Conservation (phyloP, 2,113 vertebrate genomes). For the Nestor notabilis region DNA sequence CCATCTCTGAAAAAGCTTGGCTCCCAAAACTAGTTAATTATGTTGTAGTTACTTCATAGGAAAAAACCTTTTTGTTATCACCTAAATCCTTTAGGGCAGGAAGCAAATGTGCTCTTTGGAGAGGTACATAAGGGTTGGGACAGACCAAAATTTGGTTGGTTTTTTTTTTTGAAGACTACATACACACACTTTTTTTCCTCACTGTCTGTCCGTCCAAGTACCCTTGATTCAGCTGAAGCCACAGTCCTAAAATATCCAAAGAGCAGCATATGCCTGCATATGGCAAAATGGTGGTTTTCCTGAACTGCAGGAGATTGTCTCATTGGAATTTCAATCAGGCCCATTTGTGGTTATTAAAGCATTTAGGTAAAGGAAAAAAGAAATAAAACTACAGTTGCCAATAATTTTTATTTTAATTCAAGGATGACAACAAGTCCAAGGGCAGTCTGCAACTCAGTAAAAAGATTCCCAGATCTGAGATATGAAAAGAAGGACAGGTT, state of each 20-base stretch:
- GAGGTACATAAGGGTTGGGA: not conserved
- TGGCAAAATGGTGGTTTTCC: not conserved
- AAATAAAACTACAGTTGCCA: not conserved
- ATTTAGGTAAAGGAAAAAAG: not conserved
- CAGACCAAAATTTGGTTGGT: not conserved
- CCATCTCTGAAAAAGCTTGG: not conserved
- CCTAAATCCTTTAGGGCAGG: not conserved
- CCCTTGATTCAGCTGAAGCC: not conserved
- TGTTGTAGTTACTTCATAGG: not conserved
- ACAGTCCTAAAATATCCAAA: not conserved
- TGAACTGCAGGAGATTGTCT: not conserved
- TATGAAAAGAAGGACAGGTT: conserved; percentile 11
- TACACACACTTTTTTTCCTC: not conserved
- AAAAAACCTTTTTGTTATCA: not conserved
- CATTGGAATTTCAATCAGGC: not conserved
- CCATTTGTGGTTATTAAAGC: not conserved
- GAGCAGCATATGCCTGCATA: not conserved
- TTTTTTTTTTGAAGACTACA: not conserved
- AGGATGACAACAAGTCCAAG: not conserved
- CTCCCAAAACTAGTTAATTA: not conserved
- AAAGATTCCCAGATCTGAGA: not conserved
- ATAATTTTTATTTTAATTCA: conserved; percentile 42
- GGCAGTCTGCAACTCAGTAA: not conserved
- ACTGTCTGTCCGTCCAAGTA: not conserved
- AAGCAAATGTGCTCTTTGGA: not conserved